These are phyloP conservation scores for Lerema accius DNA, from an alignment of 1,140 invertebrate species.

Conservation along the genomic window DNA sequence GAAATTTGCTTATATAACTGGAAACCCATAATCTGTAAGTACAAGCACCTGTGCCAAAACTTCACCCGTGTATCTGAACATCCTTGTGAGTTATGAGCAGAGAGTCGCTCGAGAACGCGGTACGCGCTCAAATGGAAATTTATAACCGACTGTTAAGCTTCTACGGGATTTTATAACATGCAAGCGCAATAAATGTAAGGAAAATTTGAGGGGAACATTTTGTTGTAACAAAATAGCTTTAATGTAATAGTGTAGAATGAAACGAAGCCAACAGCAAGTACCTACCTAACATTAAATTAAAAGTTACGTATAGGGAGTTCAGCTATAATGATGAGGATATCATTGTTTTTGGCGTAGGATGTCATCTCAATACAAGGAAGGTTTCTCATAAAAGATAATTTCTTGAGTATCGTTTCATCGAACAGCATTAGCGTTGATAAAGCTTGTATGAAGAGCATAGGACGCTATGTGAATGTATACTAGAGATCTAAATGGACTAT, in stretches of 20 bases:
- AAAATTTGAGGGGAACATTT: slow-evolving; percentile 1
- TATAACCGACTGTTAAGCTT: slow-evolving; percentile 46
- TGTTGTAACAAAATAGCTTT: neutral
- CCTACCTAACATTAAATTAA: no score
- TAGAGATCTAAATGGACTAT: no score
- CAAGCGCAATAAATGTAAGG: slow-evolving; percentile 13
- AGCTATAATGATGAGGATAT: no score
- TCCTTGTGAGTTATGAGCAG: slow-evolving; percentile 57
- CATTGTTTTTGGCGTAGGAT: no score
- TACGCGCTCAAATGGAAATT: slow-evolving; percentile 54
- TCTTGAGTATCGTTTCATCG: no score
- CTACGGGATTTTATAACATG: slow-evolving; percentile 19
- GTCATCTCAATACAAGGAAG: no score
- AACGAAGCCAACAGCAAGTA: neutral
- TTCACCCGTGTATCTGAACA: slow-evolving; percentile 50
- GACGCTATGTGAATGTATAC: no score
- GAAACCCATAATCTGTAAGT: slow-evolving; percentile 6
- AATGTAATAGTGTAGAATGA: neutral
- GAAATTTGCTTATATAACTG: neutral
- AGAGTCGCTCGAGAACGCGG: slow-evolving; percentile 49
- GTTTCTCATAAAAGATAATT: no score
- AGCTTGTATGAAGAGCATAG: no score
- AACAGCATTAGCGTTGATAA: no score
- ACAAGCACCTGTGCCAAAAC: slow-evolving; percentile 57
- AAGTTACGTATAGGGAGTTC: no score